phyloP scores from a whole-genome alignment of 2,888 invertebrate genomes.

The Agriopis leucophaearia region DNA sequence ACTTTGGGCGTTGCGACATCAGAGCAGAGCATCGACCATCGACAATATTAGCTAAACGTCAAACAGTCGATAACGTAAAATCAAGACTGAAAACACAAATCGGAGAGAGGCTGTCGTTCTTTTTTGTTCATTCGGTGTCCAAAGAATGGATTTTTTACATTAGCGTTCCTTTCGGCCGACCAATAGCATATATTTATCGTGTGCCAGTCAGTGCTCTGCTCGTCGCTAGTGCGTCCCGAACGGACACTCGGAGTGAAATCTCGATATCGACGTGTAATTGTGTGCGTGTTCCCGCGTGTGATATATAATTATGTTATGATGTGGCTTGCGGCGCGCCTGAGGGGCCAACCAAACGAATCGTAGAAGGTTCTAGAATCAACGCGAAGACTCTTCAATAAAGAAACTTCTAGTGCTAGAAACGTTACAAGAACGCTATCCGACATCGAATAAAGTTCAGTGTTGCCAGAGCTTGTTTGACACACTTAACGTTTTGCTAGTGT shows the following conservation, averaged over 20 bases:
- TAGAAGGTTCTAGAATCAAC: conserved; percentile 1
- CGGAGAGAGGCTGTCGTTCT: not conserved
- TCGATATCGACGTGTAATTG: conserved; percentile 46
- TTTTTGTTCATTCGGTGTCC: not conserved
- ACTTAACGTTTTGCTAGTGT: not conserved
- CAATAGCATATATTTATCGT: not conserved
- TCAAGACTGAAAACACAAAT: conserved; percentile 14
- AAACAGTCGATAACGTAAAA: not conserved
- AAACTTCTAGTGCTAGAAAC: not conserved
- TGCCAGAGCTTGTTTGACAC: not conserved
- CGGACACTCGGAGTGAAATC: conserved; percentile 53
- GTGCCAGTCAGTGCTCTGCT: conserved; percentile 11
- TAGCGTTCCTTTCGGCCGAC: not conserved
- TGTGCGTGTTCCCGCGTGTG: conserved; percentile 53
- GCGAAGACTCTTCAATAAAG: not conserved
- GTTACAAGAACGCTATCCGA: conserved; percentile 1
- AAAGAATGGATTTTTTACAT: not conserved
- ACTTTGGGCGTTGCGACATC: not conserved
- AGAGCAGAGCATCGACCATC: conserved; percentile 6
- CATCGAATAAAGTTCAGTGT: not conserved
- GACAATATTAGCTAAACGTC: not conserved
- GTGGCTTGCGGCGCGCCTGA: conserved; percentile 49
- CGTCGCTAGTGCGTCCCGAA: conserved; percentile 5
- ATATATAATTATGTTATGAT: conserved; percentile 51
- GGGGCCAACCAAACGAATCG: too few relatives aligned